A percentile compares a stretch with the other conserved stretches of the same genome.
These are phyloP conservation scores for Episyrphus balteatus DNA, from an alignment of 1,140 invertebrate genomes.

Conservation along the genomic window DNA sequence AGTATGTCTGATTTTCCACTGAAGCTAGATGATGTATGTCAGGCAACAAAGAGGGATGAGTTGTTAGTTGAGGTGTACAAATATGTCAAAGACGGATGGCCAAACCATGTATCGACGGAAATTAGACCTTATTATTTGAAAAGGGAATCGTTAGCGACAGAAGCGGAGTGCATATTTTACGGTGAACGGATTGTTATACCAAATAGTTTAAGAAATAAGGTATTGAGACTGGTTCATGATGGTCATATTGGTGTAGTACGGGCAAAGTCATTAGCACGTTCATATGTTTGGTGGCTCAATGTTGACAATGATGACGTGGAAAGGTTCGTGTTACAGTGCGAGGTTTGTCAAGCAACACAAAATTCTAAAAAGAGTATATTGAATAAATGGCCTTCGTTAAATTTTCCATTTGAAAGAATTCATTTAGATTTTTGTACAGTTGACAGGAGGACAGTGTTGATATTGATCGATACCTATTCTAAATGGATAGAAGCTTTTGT, in stretches of 20 bases:
- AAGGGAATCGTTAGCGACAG: too few species aligned
- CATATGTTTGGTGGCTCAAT: constrained; percentile 4
- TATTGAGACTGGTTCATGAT: too few species aligned
- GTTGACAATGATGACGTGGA: constrained; percentile 5
- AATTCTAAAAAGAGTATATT: not conserved
- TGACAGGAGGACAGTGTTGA: constrained; percentile 3
- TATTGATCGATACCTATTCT: constrained; percentile 6
- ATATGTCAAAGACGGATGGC: too few species aligned
- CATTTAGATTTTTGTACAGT: constrained; percentile 8
- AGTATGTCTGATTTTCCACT: too few species aligned
- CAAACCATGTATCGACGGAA: too few species aligned
- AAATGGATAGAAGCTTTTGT: constrained; percentile 4
- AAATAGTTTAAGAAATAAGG: too few species aligned
- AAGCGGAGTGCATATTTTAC: too few species aligned
- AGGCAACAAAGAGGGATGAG: too few species aligned
- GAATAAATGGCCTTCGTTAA: not conserved
- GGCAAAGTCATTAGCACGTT: constrained; percentile 1
- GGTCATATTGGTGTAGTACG: constrained; percentile 3
- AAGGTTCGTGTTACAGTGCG: not conserved
- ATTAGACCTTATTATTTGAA: too few species aligned
- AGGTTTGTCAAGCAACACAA: not conserved
- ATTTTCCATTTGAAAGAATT: constrained; percentile 2
- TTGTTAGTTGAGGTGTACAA: too few species aligned
- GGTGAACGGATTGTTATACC: too few species aligned
- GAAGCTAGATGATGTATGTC: too few species aligned